Percentiles rank a stretch among this genome's conserved stretches.
These are phyloP conservation scores for Callorhinus ursinus DNA, from an alignment of 2,113 vertebrate species.

Conservation along the genomic window DNA sequence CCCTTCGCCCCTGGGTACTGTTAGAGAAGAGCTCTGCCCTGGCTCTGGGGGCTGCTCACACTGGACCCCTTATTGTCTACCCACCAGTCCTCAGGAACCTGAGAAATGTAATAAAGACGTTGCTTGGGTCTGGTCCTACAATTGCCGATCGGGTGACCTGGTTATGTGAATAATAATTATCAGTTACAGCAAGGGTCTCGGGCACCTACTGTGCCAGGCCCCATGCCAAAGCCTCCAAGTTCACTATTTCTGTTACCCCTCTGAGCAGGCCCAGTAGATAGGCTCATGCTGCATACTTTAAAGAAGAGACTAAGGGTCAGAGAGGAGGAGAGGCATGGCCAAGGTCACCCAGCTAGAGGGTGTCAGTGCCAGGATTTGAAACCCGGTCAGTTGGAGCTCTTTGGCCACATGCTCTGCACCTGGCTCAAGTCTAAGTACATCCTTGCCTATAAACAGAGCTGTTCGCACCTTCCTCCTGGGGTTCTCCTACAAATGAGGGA, in stretches of 20 bases:
- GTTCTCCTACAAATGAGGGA: background rate
- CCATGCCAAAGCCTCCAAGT: background rate
- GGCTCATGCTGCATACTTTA: background rate
- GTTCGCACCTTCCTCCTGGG: fast-evolving
- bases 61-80: background rate
- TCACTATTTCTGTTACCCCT: background rate
- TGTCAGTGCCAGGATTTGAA: background rate
- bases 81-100: background rate
- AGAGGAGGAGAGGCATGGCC: background rate
- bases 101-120: background rate
- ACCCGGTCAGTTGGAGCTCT: background rate
- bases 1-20: slow-evolving; percentile 89
- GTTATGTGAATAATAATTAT: background rate
- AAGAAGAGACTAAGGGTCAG: background rate
- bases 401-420: fast-evolving
- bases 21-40: background rate
- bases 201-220: background rate
- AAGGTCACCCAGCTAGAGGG: background rate
- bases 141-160: background rate
- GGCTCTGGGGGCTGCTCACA: background rate
- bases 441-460: background rate
- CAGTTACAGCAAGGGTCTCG: background rate
- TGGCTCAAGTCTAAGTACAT: background rate
- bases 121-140: background rate
- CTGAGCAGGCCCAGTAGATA: background rate